Base-by-base conservation (phyloP, 1,140 invertebrate genomes). In the Diachasma alloeum region DNA sequence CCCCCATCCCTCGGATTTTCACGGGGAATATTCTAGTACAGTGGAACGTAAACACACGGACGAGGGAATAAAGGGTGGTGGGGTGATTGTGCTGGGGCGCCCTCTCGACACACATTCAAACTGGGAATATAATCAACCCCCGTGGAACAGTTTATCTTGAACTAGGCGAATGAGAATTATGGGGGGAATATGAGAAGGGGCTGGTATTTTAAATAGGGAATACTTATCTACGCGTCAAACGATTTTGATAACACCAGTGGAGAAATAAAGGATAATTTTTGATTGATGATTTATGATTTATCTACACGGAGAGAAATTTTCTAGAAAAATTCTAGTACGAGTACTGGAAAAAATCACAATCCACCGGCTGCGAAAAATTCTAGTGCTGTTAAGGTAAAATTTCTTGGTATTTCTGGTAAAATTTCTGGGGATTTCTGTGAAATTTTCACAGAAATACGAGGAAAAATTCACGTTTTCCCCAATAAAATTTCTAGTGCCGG, bases 121-220 rank as follows among this genome's bases (percentile, higher is more conserved):
- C 31, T 31, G 31, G 82, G 81, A 83, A 83, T 84, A 84, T 86
- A 86, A 86, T 85, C 84, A 84, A 83, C 85, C 83, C 66, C 83
- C 81, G 48, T 80, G 73, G 66, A 86, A 86, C 87, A 85, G 87
- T 88, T 88, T 89, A 89, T 88, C 87, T 88, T 53, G 39, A 22
- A 46, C 22, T 75, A 36, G 26, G 22, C n/a, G 42, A 44, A 22
- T 42, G 44, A 56, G 66, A 48, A 74, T 44, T 67, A 78, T 48
- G 72, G 74, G 74, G 59, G 75, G 78, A 79, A 80, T 68, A 42
- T 78, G 76, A 70, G 72, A 74, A 79, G 81, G 82, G 83, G 44
- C 87, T 85, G 87, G 87, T 89, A 88, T 88, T 88, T 88, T 87
- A 88, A 88, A 89, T 88, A 88, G 86, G 81, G 81, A 88, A 87